Conservation (phyloP, 2,797 vertebrate species). For the Tapera naevia region DNA sequence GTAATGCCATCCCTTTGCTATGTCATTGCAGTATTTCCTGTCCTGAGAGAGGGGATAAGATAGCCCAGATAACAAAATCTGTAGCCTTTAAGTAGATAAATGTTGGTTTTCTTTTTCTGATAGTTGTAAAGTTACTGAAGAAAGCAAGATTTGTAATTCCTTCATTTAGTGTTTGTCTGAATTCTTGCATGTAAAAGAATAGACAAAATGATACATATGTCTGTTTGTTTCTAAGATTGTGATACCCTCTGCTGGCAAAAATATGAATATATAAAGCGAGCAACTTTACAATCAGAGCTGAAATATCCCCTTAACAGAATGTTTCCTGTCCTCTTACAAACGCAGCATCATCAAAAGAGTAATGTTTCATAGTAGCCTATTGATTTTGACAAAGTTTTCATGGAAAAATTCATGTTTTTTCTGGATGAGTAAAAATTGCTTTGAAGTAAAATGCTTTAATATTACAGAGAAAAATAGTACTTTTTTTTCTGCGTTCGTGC, state of each 20-base stretch:
- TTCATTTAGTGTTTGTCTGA: background rate
- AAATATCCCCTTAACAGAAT: background rate
- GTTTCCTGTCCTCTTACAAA: background rate
- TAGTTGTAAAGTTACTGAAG: background rate
- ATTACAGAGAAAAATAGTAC: background rate
- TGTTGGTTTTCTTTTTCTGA: background rate
- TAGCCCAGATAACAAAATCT: background rate
- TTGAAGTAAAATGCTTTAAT: conserved; percentile 20
- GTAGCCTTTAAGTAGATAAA: background rate
- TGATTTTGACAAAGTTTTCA: background rate
- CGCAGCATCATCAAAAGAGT: background rate
- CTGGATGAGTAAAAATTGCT: conserved; percentile 17
- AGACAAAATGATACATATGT: background rate
- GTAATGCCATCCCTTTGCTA: background rate
- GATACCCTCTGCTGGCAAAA: conserved; percentile 65
- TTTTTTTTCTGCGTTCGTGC: background rate
- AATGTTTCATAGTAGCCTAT: background rate
- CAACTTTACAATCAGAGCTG: background rate
- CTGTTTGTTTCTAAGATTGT: conserved; percentile 31
- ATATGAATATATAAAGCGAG: background rate
- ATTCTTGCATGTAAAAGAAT: background rate
- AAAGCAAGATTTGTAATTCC: background rate
- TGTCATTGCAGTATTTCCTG: background rate
- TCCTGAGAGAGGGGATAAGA: background rate
- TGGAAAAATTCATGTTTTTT: background rate